Percentiles rank a stretch among this genome's conserved stretches.
phyloP scores from a whole-genome alignment of 64 coral and sea anemone species.

The Montipora cactus region DNA sequence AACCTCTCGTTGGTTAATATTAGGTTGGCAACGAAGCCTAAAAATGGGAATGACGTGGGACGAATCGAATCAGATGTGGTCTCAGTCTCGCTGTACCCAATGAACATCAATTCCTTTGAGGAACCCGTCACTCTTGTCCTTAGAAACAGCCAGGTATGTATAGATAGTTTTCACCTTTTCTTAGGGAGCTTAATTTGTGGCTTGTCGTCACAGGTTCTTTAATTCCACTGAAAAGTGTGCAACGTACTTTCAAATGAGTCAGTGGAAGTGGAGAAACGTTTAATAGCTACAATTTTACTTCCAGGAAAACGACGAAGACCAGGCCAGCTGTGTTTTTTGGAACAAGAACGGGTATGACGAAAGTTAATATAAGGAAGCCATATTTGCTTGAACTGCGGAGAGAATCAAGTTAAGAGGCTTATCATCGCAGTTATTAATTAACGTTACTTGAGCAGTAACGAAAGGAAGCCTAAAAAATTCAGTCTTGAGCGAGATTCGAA shows the following conservation, averaged over 20 bases:
- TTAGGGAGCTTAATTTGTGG: too few species aligned
- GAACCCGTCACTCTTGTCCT: constrained; percentile 48
- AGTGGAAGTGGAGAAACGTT: background rate
- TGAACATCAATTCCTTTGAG: constrained; percentile 48
- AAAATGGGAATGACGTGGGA: background rate
- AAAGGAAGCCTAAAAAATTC: too few species aligned
- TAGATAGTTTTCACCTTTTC: background rate
- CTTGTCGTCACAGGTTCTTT: too few species aligned
- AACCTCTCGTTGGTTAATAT: background rate
- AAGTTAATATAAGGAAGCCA: too few species aligned
- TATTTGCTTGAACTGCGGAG: too few species aligned
- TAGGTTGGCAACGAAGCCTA: background rate
- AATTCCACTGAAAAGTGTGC: too few species aligned
- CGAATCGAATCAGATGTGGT: constrained; percentile 43
- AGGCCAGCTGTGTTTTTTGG: constrained; percentile 68
- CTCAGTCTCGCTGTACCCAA: constrained; percentile 25
- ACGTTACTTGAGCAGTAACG: too few species aligned
- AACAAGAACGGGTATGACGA: constrained; percentile 31
- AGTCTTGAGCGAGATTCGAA: too few species aligned
- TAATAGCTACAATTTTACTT: background rate
- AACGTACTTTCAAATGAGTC: too few species aligned
- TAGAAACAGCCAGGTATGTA: constrained; percentile 25
- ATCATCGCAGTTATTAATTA: too few species aligned
- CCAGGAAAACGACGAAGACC: background rate
- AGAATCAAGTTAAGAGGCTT: too few species aligned